Percentiles rank a stretch among this genome's conserved stretches.
Evolutionary conservation across 92 coral and sea anemone species (phyloP).

Genomic region (Plumapathes pennacea): DNA sequence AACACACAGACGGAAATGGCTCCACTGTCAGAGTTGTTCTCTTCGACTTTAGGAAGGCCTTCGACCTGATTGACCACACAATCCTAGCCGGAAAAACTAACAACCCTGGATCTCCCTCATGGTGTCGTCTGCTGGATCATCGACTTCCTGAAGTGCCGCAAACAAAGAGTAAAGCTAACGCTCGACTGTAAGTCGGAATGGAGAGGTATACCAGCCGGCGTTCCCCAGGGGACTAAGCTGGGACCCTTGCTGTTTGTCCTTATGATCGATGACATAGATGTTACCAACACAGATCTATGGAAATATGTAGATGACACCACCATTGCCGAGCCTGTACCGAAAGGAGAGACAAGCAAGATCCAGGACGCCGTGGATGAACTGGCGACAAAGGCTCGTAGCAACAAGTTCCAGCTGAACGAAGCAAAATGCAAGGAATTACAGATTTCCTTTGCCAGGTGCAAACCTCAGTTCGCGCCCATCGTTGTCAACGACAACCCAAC

Average conservation of each 20-base stretch:
- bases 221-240: conserved; percentile 29
- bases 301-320: conserved; percentile 22
- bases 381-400: conserved; percentile 1
- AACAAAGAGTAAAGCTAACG: conserved; percentile 47
- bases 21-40: conserved; percentile 15
- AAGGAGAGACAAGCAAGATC: conserved; percentile 3
- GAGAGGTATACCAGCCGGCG: conserved; percentile 7
- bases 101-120: conserved; percentile 18
- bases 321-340: conserved; percentile 11
- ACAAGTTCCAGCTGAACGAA: conserved; percentile 28
- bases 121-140: conserved; percentile 28
- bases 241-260: conserved; percentile 26
- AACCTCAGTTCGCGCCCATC: neutral
- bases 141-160: conserved; percentile 35
- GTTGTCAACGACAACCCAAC: conserved; percentile 2
- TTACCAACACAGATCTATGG: conserved; percentile 19
- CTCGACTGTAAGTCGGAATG: neutral
- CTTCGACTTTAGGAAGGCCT: conserved; percentile 25
- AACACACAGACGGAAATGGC: conserved; percentile 30
- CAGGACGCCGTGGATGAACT: conserved; percentile 7
- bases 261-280: conserved; percentile 15
- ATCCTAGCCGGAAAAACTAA: conserved; percentile 8
- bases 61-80: conserved; percentile 20
- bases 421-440: conserved; percentile 24
- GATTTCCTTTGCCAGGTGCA: conserved; percentile 2